Evolutionary conservation across 1,140 invertebrate genomes (phyloP), one percentile per base, ranked within the genome.

Genomic region (Hyphantria cunea): DNA sequence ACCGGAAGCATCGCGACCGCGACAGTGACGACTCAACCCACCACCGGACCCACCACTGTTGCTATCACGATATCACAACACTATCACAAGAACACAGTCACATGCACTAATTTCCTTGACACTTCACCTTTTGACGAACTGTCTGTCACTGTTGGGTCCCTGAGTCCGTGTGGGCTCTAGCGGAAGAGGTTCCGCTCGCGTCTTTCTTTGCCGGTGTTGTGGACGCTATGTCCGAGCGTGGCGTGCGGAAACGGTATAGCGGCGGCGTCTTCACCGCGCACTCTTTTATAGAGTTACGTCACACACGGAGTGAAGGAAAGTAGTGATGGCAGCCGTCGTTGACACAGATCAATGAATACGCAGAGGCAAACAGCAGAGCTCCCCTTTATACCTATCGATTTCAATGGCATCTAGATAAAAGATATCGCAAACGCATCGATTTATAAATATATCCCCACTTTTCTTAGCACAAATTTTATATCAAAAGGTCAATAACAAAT

Each of bases 211-310:
- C 72, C 73, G 75, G 69, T 82, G 74, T 49, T 70, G 63, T 74
- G 82, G 76, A 85, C 84, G 81, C 79, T 81, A 78, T 80, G 80
- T 80, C 83, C 84, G 77, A 79, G 84, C 78, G 73, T 81, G 84
- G 79, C 86, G 81, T 75, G 74, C 83, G 84, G 86, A 89, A 86
- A 90, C 88, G 84, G 70, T 89, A 90, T 90, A 89, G 86, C 88
- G 74, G 88, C 88, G 86, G 86, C 84, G 79, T 86, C 82, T 87
- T 84, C 84, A 85, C 61, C 72, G 80, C 86, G 63, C 82, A 74
- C 84, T 89, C 88, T 90, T 90, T 89, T 90, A 90, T 90, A 90
- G 83, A 88, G 84, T 90, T 90, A 90, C 88, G 88, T 89, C 88
- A 90, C 84, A 87, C 74, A 76, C 75, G 82, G 77, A 72, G 78